phyloP scores from a whole-genome alignment of 2,888 invertebrate genomes.

The Hofmannophila pseudospretella region DNA sequence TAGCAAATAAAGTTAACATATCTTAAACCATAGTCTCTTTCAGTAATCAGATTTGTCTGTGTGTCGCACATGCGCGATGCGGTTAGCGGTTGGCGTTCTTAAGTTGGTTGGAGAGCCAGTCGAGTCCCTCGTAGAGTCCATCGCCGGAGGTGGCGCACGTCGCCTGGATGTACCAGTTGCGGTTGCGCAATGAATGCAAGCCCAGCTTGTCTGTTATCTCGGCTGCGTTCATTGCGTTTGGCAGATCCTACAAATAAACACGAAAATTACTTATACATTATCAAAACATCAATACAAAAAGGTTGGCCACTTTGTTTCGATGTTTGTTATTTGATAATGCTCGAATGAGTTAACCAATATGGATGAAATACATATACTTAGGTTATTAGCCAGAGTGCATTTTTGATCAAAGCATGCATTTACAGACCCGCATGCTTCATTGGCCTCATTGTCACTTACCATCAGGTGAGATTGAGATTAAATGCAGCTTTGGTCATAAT shows the following conservation, averaged over 20 bases:
- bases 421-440: too few relatives aligned
- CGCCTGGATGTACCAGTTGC: conserved; percentile 98
- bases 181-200: conserved; percentile 97
- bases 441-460: too few relatives aligned
- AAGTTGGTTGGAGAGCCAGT: conserved; percentile 99
- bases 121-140: conserved; percentile 98
- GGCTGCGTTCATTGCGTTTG: conserved; percentile 99
- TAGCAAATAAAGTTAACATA: conserved; percentile 78
- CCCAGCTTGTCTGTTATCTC: conserved; percentile 99
- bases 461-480: too few relatives aligned
- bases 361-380: too few relatives aligned
- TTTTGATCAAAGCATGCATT: not conserved
- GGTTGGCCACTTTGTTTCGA: too few relatives aligned
- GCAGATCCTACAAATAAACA: conserved; percentile 88
- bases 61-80: conserved; percentile 50
- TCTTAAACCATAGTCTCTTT: conserved; percentile 78
- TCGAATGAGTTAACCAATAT: too few relatives aligned
- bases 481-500: too few relatives aligned
- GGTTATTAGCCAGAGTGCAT: not conserved
- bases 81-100: conserved; percentile 98
- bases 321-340: too few relatives aligned
- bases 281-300: too few relatives aligned
- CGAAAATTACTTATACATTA: too few relatives aligned
- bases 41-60: conserved; percentile 67
- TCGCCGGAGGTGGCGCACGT: conserved; percentile 99